phyloP scores from a whole-genome alignment of 2,797 vertebrate genomes.

The Lateolabrax maculatus region DNA sequence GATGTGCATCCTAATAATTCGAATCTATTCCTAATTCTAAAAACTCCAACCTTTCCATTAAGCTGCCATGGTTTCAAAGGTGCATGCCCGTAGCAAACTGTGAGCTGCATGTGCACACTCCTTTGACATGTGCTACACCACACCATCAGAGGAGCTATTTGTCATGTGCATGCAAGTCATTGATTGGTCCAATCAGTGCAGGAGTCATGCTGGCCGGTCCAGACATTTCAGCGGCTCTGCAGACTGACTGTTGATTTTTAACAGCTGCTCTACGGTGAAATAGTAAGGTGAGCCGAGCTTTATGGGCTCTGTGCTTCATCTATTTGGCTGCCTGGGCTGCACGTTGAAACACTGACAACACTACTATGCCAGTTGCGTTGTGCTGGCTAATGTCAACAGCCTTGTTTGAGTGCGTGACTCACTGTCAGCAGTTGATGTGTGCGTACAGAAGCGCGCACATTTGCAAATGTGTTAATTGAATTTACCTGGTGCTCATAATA shows the following conservation, averaged over 20 bases:
- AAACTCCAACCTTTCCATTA: slow-evolving; percentile 11
- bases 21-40: slow-evolving; percentile 1
- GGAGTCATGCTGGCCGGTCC: slow-evolving; percentile 31
- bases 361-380: slow-evolving; percentile 14
- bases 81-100: slow-evolving; percentile 40
- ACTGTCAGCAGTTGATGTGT: slow-evolving; percentile 37
- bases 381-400: slow-evolving; percentile 55
- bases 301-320: slow-evolving; percentile 41
- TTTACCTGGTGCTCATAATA: slow-evolving; percentile 37
- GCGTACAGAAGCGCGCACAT: slow-evolving; percentile 12
- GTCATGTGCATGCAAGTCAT: slow-evolving; percentile 25
- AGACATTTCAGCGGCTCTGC: slow-evolving; percentile 18
- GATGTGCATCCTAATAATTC: slow-evolving; percentile 15
- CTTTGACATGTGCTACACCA: slow-evolving; percentile 7
- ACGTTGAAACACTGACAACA: slow-evolving; percentile 31
- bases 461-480: slow-evolving; percentile 63
- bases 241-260: slow-evolving; percentile 22
- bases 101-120: background rate
- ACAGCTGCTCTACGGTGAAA: slow-evolving; percentile 25
- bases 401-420: slow-evolving; percentile 41
- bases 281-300: slow-evolving; percentile 34
- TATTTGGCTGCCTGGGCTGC: slow-evolving; percentile 31
- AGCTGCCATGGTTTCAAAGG: slow-evolving; percentile 12
- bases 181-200: slow-evolving; percentile 28
- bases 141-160: slow-evolving; percentile 12